Conservation (phyloP, 2,888 invertebrate species). For the Lithodes maja region DNA sequence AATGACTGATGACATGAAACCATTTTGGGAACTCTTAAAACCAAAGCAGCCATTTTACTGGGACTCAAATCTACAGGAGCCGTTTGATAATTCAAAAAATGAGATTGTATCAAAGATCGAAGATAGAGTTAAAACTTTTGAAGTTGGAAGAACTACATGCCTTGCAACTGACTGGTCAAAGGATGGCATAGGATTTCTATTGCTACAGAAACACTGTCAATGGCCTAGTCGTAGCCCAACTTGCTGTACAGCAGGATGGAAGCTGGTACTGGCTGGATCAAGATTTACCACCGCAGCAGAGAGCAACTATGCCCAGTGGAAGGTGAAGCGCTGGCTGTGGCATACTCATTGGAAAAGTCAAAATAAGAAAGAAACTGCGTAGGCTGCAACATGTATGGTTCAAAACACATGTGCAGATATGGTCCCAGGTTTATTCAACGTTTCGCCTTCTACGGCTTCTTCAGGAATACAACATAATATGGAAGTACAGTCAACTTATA, state of each 20-base stretch:
- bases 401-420: too few species aligned
- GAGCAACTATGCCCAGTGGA: not conserved
- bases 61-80: slow-evolving; percentile 3
- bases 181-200: slow-evolving; percentile 10
- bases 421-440: too few species aligned
- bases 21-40: slow-evolving; percentile 13
- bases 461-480: too few species aligned
- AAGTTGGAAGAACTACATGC: not conserved
- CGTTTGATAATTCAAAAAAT: not conserved
- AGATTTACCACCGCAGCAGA: not conserved
- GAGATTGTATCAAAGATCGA: not conserved
- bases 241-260: slow-evolving; percentile 9
- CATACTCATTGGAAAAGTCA: not conserved
- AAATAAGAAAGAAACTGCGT: not conserved
- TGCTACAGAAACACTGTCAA: slow-evolving; percentile 15
- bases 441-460: too few species aligned
- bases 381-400: too few species aligned
- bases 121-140: not conserved
- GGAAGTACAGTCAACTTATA: too few species aligned
- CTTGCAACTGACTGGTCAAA: slow-evolving; percentile 1
- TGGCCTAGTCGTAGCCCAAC: slow-evolving; percentile 6
- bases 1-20: slow-evolving; percentile 9
- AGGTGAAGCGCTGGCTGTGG: slow-evolving; percentile 17
- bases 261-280: not conserved
- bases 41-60: slow-evolving; percentile 11